Evolutionary conservation across 2,113 vertebrate genomes (phyloP), one percentile per base, ranked within the genome.

Genomic region (Mustelus asterias): DNA sequence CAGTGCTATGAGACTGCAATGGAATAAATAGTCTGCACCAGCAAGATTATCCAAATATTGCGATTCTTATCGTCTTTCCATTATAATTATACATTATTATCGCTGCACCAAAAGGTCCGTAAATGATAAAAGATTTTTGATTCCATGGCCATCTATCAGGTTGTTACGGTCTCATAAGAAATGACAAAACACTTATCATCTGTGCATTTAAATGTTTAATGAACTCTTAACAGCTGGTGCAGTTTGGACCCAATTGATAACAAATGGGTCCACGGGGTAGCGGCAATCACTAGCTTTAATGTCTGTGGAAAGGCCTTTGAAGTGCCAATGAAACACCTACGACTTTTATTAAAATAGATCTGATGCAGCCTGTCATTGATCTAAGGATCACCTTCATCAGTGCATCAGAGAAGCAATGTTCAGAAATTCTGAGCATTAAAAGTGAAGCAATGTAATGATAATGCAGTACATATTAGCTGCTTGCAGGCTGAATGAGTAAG

Each of bases 161-260:
- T 95, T 95, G 94, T 95, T 72, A 95, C 94, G 13, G 69, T 72
- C 94, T 72, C 94, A 76, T 48, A 76, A 70, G 67, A 72, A 95
- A 95, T 95, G 93, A 95, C 93, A 95, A 95, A 95, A 70, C 37
- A 70, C 67, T 54, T 95, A 95, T 95, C 94, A 72, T 54, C 41
- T 95, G 67, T 72, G 94, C 69, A 95, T 95, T 95, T 95, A 95
- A 95, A 95, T 95, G 94, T 95, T 95, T 95, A 95, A 95, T 95
- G 94, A 95, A 95, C 67, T 69, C 44, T 95, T 95, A 95, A 95
- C 94, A 95, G 94, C 94, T 95, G 94, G 94, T 95, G 94, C 44
- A 72, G 69, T 95, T 93, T 95, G 94, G 94, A 95, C 94, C 67
- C 94, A 72, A 72, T 95, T 95, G 94, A 95, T 95, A 95, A 72